A percentile compares a stretch with the other conserved stretches of the same genome.
phyloP scores from a whole-genome alignment of 2,797 vertebrate species.

The Alca torda region DNA sequence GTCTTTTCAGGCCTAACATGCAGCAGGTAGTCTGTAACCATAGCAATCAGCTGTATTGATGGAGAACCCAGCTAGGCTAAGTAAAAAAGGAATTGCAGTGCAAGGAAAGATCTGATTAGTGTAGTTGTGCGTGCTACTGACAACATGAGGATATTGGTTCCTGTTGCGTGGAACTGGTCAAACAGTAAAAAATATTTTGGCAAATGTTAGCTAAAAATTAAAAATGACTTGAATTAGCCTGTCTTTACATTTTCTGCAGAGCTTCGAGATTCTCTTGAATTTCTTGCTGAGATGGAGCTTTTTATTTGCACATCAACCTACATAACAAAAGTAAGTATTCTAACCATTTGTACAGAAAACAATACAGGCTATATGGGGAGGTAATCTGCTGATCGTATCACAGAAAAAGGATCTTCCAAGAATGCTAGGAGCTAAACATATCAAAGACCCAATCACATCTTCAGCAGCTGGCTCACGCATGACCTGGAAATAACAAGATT shows the following conservation, averaged over 20 bases:
- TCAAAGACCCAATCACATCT: not conserved
- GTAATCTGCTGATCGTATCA: not conserved
- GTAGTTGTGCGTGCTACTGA: not conserved
- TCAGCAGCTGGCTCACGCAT: not conserved
- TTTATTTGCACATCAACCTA: not conserved
- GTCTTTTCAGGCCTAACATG: not conserved
- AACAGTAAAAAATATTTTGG: not conserved
- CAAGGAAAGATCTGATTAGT: not conserved
- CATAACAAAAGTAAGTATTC: not conserved
- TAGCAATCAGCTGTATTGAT: constrained; percentile 22
- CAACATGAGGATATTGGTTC: not conserved
- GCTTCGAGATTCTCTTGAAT: not conserved
- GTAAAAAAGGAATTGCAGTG: not conserved
- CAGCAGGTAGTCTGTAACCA: not conserved
- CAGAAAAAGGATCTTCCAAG: not conserved
- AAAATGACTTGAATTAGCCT: not conserved
- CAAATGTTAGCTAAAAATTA: not conserved
- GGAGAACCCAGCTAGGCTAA: not conserved
- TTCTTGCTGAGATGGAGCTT: not conserved
- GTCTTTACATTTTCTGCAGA: not conserved
- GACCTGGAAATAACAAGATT: not conserved
- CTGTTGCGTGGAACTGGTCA: not conserved
- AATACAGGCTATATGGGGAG: not conserved
- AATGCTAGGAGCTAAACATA: not conserved
- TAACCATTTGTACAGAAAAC: not conserved